Evolutionary conservation across 2,113 vertebrate genomes (phyloP).

Genomic region (Rhadina sibilatrix): DNA sequence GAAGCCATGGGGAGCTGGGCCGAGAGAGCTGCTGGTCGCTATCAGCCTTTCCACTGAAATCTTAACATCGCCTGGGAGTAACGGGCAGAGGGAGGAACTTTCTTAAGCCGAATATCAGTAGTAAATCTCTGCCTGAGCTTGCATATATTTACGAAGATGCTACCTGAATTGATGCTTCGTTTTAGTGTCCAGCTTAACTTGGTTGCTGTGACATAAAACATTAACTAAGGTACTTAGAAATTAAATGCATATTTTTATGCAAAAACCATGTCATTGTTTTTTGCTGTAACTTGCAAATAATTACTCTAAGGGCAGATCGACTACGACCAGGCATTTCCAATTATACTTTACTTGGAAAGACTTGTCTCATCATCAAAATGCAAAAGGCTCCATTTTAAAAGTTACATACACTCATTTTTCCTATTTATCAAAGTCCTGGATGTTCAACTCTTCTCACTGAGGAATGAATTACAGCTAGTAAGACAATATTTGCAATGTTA

Average conservation of each 20-base stretch:
- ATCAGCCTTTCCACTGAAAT: neutral
- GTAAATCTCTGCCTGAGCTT: neutral
- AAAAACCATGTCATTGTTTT: fast-evolving
- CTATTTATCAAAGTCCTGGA: neutral
- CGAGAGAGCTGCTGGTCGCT: no score
- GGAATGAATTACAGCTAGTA: neutral
- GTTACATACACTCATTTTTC: fast-evolving
- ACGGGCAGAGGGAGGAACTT: neutral
- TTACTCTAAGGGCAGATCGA: neutral
- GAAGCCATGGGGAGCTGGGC: fast-evolving
- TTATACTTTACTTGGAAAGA: neutral
- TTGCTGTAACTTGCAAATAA: neutral
- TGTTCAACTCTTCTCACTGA: neutral
- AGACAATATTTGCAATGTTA: neutral
- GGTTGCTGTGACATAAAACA: fast-evolving
- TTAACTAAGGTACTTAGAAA: neutral
- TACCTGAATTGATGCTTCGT: fast-evolving
- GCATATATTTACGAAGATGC: fast-evolving
- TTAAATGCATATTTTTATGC: neutral
- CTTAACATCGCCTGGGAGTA: fast-evolving
- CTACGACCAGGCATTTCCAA: fast-evolving
- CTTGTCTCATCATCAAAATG: neutral
- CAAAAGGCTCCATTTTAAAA: fast-evolving
- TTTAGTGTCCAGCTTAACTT: neutral
- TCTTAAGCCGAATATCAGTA: fast-evolving